Evolutionary conservation across 1,140 invertebrate species (phyloP).

Genomic region (Ostrea edulis): DNA sequence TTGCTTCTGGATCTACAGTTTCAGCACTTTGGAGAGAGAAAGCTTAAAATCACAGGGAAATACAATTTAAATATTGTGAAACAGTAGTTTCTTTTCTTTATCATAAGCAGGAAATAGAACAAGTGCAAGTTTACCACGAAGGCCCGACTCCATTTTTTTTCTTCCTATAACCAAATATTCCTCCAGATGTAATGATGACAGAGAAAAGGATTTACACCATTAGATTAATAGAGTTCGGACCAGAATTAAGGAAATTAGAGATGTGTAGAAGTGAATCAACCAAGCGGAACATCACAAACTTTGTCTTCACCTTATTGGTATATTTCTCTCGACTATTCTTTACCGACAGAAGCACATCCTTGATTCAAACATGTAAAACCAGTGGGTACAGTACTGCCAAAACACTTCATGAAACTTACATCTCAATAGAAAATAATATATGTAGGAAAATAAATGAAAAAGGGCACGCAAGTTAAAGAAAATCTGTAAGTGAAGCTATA

Average conservation of each 20-base stretch:
- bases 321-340: constrained; percentile 32
- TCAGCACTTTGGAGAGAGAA: background rate
- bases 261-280: constrained; percentile 30
- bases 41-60: background rate
- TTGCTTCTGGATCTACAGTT: background rate
- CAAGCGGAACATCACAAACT: constrained; percentile 13
- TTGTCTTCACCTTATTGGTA: constrained; percentile 6
- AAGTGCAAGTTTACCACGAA: constrained; percentile 33
- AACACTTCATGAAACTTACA: constrained; percentile 7
- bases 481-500: background rate
- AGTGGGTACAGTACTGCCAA: constrained; percentile 1
- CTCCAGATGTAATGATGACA: constrained; percentile 12
- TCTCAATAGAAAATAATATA: background rate
- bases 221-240: background rate
- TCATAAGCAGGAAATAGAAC: background rate
- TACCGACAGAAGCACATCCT: constrained; percentile 19
- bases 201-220: constrained; percentile 12
- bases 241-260: constrained; percentile 24
- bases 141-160: constrained; percentile 31
- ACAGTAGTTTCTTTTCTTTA: background rate
- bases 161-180: constrained; percentile 39
- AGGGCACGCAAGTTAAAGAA: background rate
- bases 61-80: background rate
- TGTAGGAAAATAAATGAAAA: background rate
- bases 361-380: constrained; percentile 28